These are phyloP conservation scores for Acheta domesticus DNA, from an alignment of 2,888 invertebrate genomes.

Conservation along the genomic window DNA sequence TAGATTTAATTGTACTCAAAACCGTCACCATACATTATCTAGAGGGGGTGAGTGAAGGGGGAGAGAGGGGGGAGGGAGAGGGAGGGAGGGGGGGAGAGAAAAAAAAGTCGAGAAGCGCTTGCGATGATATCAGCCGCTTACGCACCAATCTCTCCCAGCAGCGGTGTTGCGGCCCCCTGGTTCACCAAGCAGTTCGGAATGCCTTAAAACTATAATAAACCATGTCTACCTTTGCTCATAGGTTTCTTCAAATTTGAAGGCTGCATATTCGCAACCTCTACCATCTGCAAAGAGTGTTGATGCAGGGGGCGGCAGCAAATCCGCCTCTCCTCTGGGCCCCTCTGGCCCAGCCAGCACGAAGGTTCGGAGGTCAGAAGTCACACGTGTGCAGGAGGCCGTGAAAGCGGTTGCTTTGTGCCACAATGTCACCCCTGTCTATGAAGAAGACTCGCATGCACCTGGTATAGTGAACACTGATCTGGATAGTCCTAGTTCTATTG, in stretches of 20 bases:
- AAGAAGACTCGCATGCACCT: conserved; percentile 48
- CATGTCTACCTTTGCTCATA: conserved; percentile 37
- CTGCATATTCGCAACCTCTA: conserved; percentile 45
- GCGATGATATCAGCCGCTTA: too few species aligned
- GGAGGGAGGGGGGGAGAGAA: too few species aligned
- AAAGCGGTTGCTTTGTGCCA: conserved; percentile 92
- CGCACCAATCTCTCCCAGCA: too few species aligned
- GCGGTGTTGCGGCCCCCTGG: too few species aligned
- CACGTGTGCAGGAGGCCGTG: conserved; percentile 83
- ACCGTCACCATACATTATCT: too few species aligned
- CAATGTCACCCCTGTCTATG: conserved; percentile 97
- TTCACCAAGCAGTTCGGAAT: too few species aligned
- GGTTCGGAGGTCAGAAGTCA: conserved; percentile 65
- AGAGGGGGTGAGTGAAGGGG: too few species aligned
- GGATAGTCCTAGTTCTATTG: conserved; percentile 45
- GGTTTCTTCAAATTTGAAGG: conserved; percentile 51
- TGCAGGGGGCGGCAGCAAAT: conserved; percentile 27
- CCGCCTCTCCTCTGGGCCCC: conserved; percentile 23
- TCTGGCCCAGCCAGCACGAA: conserved; percentile 41
- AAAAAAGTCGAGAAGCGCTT: too few species aligned
- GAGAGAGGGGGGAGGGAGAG: too few species aligned
- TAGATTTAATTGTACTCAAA: too few species aligned
- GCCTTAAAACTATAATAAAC: too few species aligned
- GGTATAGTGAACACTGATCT: conserved; percentile 22
- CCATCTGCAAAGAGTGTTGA: conserved; percentile 28